Percentiles rank a stretch among this genome's conserved stretches.
Conservation (phyloP, 2,797 vertebrate species). For the Carcharodon carcharias region DNA sequence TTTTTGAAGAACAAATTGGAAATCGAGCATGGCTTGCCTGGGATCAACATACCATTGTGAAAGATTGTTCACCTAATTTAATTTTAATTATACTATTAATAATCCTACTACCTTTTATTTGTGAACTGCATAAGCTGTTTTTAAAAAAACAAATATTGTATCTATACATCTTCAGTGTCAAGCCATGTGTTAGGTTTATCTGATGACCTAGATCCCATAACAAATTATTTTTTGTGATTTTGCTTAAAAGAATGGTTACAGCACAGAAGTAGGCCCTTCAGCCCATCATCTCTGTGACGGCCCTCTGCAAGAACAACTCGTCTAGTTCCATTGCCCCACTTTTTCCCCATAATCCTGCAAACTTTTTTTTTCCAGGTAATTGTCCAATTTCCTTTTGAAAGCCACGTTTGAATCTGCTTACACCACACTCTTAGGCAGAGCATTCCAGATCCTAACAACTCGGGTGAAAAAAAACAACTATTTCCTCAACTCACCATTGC, state of each 20-base stretch:
- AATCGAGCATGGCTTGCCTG: background rate
- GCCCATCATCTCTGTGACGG: background rate
- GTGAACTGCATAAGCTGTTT: background rate
- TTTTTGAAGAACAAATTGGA: background rate
- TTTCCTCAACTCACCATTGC: too few relatives aligned
- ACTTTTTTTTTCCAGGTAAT: too few relatives aligned
- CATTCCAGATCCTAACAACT: too few relatives aligned
- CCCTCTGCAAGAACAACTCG: background rate
- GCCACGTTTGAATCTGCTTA: too few relatives aligned
- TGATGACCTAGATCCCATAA: background rate
- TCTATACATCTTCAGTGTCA: background rate
- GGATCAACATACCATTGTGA: background rate
- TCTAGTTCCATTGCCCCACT: background rate
- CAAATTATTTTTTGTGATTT: background rate
- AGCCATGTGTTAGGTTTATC: too few relatives aligned
- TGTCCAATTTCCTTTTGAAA: too few relatives aligned
- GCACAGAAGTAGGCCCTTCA: background rate
- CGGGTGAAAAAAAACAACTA: too few relatives aligned
- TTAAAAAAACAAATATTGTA: background rate
- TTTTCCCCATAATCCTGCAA: too few relatives aligned
- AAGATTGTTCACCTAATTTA: background rate
- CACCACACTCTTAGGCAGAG: too few relatives aligned
- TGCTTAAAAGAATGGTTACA: background rate
- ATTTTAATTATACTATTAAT: background rate
- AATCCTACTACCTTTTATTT: background rate